phyloP scores from a whole-genome alignment of 2,888 invertebrate species.

The Cepaea hortensis region DNA sequence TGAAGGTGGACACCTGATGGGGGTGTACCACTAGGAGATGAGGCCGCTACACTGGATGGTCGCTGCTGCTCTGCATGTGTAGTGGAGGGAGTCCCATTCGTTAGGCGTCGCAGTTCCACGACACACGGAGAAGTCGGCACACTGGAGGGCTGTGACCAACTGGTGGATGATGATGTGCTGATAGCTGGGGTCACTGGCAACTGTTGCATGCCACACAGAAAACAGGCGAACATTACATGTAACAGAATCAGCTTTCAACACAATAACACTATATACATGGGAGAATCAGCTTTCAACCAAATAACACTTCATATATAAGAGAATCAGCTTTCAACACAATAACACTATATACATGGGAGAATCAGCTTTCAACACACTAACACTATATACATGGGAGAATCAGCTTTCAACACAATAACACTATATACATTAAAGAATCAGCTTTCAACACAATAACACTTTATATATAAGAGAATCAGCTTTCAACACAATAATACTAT shows the following conservation, averaged over 20 bases:
- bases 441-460: too few species aligned
- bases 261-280: too few species aligned
- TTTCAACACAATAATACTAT: too few species aligned
- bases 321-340: too few species aligned
- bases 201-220: slow-evolving; percentile 36
- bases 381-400: too few species aligned
- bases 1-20: slow-evolving; percentile 53
- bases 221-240: slow-evolving; percentile 6
- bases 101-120: slow-evolving; percentile 55
- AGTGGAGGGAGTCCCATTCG: slow-evolving; percentile 35
- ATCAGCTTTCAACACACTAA: too few species aligned
- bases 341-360: too few species aligned
- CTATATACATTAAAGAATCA: too few species aligned
- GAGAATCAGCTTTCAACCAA: too few species aligned
- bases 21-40: slow-evolving; percentile 20
- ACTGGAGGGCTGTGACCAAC: slow-evolving; percentile 44
- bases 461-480: too few species aligned
- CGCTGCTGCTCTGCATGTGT: slow-evolving; percentile 55
- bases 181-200: slow-evolving; percentile 29
- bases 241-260: not conserved
- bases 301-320: too few species aligned
- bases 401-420: too few species aligned
- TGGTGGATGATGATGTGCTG: slow-evolving; percentile 21
- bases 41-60: slow-evolving; percentile 44
- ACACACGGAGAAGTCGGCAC: slow-evolving; percentile 32